Evolutionary conservation across 2,113 vertebrate genomes (phyloP).

Genomic region (Tychaedon coryphoeus): DNA sequence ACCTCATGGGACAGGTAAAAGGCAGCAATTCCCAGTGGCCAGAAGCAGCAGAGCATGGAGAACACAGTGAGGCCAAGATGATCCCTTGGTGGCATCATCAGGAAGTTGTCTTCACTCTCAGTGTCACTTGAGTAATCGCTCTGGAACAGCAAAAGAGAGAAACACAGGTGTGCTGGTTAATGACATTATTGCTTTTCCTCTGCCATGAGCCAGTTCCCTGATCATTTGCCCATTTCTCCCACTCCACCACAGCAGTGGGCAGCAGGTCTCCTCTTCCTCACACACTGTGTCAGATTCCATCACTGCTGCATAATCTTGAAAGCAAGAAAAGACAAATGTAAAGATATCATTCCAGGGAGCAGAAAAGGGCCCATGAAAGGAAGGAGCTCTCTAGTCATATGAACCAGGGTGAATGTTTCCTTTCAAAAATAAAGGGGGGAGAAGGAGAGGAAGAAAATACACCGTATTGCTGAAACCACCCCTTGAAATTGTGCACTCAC

Average conservation of each 20-base stretch:
- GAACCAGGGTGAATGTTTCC: background rate
- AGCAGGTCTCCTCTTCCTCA: background rate
- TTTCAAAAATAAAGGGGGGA: background rate
- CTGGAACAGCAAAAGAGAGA: constrained; percentile 65
- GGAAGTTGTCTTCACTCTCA: constrained; percentile 92
- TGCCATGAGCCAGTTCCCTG: background rate
- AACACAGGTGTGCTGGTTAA: background rate
- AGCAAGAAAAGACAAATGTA: background rate
- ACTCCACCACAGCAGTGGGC: background rate
- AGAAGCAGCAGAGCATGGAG: constrained; percentile 98
- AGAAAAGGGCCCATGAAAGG: background rate
- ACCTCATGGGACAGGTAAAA: constrained; percentile 93
- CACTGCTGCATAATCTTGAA: background rate
- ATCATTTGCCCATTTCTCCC: background rate
- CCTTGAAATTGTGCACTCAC: background rate
- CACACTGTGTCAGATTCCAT: background rate
- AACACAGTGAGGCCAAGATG: constrained; percentile 93
- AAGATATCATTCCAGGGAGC: background rate
- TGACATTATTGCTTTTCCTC: background rate
- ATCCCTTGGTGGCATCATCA: constrained; percentile 90
- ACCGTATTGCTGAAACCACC: background rate
- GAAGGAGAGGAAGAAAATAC: background rate
- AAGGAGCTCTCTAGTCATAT: background rate
- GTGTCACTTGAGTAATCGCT: constrained; percentile 93
- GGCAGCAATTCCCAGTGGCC: constrained; percentile 92